Base-by-base conservation (phyloP, 2,888 invertebrate species). In the Polydrusus cervinus region DNA sequence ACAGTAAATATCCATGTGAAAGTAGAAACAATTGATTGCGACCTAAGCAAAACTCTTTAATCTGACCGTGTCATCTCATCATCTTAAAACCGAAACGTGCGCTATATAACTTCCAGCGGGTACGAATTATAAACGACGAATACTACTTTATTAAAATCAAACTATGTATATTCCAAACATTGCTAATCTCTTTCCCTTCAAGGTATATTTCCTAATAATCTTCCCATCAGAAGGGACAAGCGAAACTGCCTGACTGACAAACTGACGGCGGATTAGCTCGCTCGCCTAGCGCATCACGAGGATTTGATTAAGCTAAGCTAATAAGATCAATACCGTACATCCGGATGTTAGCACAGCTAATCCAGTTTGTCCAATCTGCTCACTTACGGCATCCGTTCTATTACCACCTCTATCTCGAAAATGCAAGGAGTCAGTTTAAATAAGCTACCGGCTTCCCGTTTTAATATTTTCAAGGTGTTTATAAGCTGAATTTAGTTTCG, bases 271-370 rank as follows among this genome's bases (percentile, higher is more conserved):
- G 74, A 74, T 74, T 74, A 74, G 57, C 74, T 47, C 55, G 68
- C 45, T 62, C 53, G 74, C 66, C 71, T 66, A 57, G 71, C 65
- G 45, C 65, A 65, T 65, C 71, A 71, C 78, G 78, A 79, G 80
- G 80, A 82, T 82, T 81, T 81, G 81, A 81, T 82, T 81, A 82
- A 82, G 79, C 74, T 55, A 74, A 74, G 74, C 80, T 82, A 82
- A 81, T 82, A 82, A 81, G 81, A 82, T 82, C 82, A 79, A 82
- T 82, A 81, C 79, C 77, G 77, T 77, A 78, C 78, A 78, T 78
- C 78, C 79, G 80, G 80, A 79, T 80, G 80, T 80, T 80, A 78
- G 79, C 76, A 75, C 77, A 79, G 78, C 78, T 81, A 81, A 80
- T 80, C 81, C 79, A 72, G 75, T 80, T 79, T 75, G 79, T 76